Percentiles rank a stretch among this genome's conserved stretches.
Evolutionary conservation across 2,888 invertebrate species (phyloP).

Genomic region (Microctonus hyperodae): DNA sequence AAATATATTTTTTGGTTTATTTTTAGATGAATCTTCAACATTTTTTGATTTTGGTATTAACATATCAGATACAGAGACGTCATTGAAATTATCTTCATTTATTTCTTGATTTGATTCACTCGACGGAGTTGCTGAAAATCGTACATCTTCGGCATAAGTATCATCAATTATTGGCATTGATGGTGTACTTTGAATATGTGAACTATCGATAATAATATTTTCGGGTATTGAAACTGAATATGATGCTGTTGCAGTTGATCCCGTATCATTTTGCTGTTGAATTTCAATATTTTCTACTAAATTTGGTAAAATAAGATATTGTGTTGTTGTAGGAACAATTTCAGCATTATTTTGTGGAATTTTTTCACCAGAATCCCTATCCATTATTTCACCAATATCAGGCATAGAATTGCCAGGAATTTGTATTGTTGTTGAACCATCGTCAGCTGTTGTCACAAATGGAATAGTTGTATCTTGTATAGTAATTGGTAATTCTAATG

Average conservation of each 20-base stretch:
- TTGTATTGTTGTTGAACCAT: slow-evolving; percentile 44
- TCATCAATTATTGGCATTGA: slow-evolving; percentile 62
- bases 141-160: slow-evolving; percentile 47
- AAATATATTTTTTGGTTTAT: not conserved
- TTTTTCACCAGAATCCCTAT: slow-evolving; percentile 34
- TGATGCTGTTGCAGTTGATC: slow-evolving; percentile 44
- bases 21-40: slow-evolving; percentile 38
- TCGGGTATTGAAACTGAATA: slow-evolving; percentile 57
- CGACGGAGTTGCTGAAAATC: slow-evolving; percentile 40
- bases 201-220: slow-evolving; percentile 46
- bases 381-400: slow-evolving; percentile 55
- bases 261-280: slow-evolving; percentile 39
- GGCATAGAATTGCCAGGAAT: slow-evolving; percentile 56
- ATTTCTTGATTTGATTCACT: slow-evolving; percentile 5
- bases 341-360: slow-evolving; percentile 40
- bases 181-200: slow-evolving; percentile 54
- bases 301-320: slow-evolving; percentile 51
- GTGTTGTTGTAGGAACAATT: slow-evolving; percentile 47
- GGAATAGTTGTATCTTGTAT: slow-evolving; percentile 77
- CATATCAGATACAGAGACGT: slow-evolving; percentile 51
- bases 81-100: slow-evolving; percentile 44
- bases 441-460: slow-evolving; percentile 45
- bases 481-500: slow-evolving; percentile 78
- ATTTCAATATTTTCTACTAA: slow-evolving; percentile 46
- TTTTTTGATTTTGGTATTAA: slow-evolving; percentile 39